Evolutionary conservation across 2,797 vertebrate species (phyloP).

Genomic region (Tragopan temminckii): DNA sequence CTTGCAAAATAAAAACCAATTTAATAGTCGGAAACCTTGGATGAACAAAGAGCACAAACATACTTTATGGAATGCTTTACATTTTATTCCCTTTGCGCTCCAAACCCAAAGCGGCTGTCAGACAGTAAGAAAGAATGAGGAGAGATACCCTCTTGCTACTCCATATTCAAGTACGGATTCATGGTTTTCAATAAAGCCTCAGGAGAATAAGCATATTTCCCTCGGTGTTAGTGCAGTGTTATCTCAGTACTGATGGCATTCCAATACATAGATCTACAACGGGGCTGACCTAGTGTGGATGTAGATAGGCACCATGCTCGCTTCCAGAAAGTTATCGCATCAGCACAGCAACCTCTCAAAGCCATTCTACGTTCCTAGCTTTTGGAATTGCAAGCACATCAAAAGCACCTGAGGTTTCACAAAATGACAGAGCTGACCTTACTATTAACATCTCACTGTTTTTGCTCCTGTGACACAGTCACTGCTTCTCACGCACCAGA

Average conservation of each 20-base stretch:
- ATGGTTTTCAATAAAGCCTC: neutral
- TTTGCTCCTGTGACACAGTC: neutral
- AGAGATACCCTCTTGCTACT: neutral
- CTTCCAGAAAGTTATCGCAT: neutral
- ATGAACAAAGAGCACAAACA: neutral
- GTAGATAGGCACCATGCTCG: neutral
- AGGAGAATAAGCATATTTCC: neutral
- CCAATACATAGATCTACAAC: fast-evolving
- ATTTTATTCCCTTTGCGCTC: neutral
- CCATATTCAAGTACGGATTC: neutral
- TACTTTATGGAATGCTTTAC: neutral
- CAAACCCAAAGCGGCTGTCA: fast-evolving
- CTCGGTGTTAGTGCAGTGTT: neutral
- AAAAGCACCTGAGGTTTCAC: neutral
- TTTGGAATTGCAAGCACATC: neutral
- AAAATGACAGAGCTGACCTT: neutral
- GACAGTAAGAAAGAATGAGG: neutral
- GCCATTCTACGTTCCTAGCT: neutral
- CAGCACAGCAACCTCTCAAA: neutral
- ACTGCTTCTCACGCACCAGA: neutral
- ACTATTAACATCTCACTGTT: neutral
- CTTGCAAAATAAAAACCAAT: neutral
- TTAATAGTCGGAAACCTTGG: neutral
- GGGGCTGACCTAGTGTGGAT: neutral
- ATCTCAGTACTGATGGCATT: neutral